Conservation (phyloP, 2,888 invertebrate genomes). For the Drosophila eohydei region DNA sequence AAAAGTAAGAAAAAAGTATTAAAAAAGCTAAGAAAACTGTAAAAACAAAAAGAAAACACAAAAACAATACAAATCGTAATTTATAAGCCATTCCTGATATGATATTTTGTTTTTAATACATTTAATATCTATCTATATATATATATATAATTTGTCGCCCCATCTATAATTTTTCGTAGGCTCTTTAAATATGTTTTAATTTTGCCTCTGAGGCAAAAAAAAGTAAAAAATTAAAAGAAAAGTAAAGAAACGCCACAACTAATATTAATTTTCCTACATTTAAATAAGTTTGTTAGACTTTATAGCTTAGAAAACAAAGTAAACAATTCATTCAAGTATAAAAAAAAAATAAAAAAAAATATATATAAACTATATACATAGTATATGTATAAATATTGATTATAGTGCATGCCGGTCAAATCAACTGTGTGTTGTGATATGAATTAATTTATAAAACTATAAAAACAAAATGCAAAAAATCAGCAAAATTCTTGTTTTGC, state of each 20-base stretch:
- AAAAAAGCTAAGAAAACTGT: conserved; percentile 37
- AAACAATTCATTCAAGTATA: conserved; percentile 61
- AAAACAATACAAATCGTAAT: conserved; percentile 52
- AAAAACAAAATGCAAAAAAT: conserved; percentile 34
- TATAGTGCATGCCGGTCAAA: conserved; percentile 64
- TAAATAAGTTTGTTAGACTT: conserved; percentile 77
- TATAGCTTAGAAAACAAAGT: conserved; percentile 63
- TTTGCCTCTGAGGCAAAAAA: conserved; percentile 66
- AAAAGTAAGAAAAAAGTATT: conserved; percentile 64
- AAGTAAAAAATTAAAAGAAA: neutral
- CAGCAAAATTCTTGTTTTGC: conserved; percentile 42
- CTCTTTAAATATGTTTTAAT: conserved; percentile 11
- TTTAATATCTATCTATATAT: neutral
- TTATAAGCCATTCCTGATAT: conserved; percentile 74
- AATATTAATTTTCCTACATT: conserved; percentile 73
- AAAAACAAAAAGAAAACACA: conserved; percentile 23
- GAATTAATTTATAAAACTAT: conserved; percentile 73
- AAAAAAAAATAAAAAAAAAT: conserved; percentile 27
- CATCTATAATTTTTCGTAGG: conserved; percentile 16
- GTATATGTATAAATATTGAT: conserved; percentile 39
- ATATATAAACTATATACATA: conserved; percentile 36
- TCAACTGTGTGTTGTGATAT: conserved; percentile 81
- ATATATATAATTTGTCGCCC: conserved; percentile 19
- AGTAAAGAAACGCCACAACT: conserved; percentile 69
- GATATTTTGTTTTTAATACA: conserved; percentile 46